These are phyloP conservation scores for Ophion ventricosus DNA, from an alignment of 2,888 invertebrate species.

Conservation along the genomic window DNA sequence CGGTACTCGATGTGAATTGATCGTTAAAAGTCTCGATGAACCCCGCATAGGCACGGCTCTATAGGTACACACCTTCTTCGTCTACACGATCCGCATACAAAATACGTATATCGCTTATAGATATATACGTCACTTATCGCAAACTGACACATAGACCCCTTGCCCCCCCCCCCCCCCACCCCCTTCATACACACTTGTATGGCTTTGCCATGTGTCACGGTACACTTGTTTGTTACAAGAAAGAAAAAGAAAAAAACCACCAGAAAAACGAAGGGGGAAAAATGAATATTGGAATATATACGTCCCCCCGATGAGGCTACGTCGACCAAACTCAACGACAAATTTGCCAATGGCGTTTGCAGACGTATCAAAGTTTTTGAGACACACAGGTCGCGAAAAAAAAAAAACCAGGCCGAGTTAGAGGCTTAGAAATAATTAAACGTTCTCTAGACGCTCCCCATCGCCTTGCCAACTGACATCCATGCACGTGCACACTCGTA, in stretches of 20 bases:
- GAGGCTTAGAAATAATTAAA: slow-evolving; percentile 60
- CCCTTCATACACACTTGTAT: background rate
- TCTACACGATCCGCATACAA: background rate
- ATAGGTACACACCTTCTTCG: slow-evolving; percentile 3
- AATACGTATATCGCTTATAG: background rate
- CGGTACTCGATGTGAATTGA: slow-evolving; percentile 53
- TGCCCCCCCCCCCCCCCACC: too few species aligned
- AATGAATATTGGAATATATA: slow-evolving; percentile 7
- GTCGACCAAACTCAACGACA: slow-evolving; percentile 20
- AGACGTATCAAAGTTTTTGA: slow-evolving; percentile 22
- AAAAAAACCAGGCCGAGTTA: slow-evolving; percentile 58
- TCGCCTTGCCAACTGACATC: slow-evolving; percentile 54
- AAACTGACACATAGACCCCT: background rate
- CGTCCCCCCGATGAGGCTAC: slow-evolving; percentile 33
- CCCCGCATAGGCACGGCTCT: slow-evolving; percentile 4
- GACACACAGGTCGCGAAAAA: background rate
- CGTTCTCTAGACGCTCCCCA: slow-evolving; percentile 46
- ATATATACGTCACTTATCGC: slow-evolving; percentile 22
- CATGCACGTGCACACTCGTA: slow-evolving; percentile 2
- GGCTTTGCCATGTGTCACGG: background rate
- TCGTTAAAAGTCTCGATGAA: slow-evolving; percentile 54
- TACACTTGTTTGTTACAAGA: slow-evolving; percentile 10
- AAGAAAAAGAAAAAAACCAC: background rate
- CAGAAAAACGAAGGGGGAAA: background rate
- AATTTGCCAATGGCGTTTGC: slow-evolving; percentile 49